Conservation (phyloP, 1,140 invertebrate species). For the Temnothorax curvispinosus region DNA sequence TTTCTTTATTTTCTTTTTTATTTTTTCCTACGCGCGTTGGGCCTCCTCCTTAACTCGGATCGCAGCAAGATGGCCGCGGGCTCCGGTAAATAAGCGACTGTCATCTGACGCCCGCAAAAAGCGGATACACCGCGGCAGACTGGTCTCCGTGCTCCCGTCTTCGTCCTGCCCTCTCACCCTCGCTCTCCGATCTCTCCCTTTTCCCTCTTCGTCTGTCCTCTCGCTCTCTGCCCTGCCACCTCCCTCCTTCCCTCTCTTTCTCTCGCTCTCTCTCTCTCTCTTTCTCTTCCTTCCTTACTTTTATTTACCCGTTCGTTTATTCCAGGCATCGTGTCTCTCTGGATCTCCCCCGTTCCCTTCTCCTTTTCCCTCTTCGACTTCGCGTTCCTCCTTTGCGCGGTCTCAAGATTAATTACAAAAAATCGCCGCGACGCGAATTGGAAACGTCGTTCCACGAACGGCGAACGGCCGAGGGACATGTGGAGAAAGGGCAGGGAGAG, state of each 20-base stretch:
- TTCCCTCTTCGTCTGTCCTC: conserved; percentile 15
- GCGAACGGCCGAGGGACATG: conserved; percentile 28
- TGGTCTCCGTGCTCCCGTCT: conserved; percentile 74
- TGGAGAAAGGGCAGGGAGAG: conserved; percentile 17
- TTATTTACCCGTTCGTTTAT: conserved; percentile 62
- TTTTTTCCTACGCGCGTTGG: conserved; percentile 68
- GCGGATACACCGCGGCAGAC: conserved; percentile 82
- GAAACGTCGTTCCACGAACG: conserved; percentile 82
- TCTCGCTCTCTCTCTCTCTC: neutral
- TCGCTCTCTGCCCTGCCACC: conserved; percentile 13
- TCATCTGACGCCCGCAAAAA: conserved; percentile 85
- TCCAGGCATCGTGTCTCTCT: conserved; percentile 49
- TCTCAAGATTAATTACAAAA: conserved; percentile 82
- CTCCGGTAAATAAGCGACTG: conserved; percentile 85
- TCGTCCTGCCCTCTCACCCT: conserved; percentile 49
- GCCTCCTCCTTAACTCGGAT: conserved; percentile 83
- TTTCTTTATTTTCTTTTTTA: conserved; percentile 10
- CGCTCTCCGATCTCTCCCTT: conserved; percentile 64
- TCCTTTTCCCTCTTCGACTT: conserved; percentile 60
- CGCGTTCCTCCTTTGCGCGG: conserved; percentile 73
- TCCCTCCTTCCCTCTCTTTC: conserved; percentile 20
- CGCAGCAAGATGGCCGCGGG: conserved; percentile 83
- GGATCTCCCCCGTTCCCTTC: neutral
- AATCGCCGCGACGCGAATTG: conserved; percentile 82
- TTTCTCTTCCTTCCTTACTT: conserved; percentile 38